Evolutionary conservation across 2,888 invertebrate genomes (phyloP).

Genomic region (Baccha elongata): DNA sequence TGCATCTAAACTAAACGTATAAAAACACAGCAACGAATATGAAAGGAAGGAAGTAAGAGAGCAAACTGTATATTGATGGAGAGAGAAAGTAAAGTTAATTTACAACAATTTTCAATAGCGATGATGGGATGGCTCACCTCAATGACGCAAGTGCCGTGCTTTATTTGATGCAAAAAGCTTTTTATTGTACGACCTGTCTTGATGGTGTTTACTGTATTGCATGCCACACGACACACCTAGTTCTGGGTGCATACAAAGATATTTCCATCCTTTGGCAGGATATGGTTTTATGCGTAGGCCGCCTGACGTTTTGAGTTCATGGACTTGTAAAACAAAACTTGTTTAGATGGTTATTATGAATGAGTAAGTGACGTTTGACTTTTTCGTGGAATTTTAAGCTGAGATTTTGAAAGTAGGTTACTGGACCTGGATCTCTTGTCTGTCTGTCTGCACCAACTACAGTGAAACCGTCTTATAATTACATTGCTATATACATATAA

Average conservation of each 20-base stretch:
- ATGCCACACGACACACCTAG: neutral
- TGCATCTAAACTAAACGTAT: too few relatives aligned
- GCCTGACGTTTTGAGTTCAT: too few relatives aligned
- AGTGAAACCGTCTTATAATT: too few relatives aligned
- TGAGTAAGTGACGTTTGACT: neutral
- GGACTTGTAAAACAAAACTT: neutral
- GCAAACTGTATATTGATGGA: neutral
- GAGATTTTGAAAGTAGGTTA: neutral
- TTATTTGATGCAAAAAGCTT: conserved; percentile 10
- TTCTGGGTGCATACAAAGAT: neutral
- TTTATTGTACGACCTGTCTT: neutral
- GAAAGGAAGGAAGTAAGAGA: conserved; percentile 10
- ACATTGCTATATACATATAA: too few relatives aligned
- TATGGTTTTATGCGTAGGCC: neutral
- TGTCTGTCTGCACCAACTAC: too few relatives aligned
- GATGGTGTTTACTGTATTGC: neutral
- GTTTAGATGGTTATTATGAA: neutral
- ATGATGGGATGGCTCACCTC: neutral
- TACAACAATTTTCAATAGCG: neutral
- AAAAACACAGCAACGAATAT: neutral
- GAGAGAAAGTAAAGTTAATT: conserved; percentile 12
- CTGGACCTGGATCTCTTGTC: too few relatives aligned
- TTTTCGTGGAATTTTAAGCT: neutral
- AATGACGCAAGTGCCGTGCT: conserved; percentile 28
- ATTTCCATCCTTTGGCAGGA: neutral